phyloP scores from a whole-genome alignment of 1,140 invertebrate species.

The Lethrus apterus region DNA sequence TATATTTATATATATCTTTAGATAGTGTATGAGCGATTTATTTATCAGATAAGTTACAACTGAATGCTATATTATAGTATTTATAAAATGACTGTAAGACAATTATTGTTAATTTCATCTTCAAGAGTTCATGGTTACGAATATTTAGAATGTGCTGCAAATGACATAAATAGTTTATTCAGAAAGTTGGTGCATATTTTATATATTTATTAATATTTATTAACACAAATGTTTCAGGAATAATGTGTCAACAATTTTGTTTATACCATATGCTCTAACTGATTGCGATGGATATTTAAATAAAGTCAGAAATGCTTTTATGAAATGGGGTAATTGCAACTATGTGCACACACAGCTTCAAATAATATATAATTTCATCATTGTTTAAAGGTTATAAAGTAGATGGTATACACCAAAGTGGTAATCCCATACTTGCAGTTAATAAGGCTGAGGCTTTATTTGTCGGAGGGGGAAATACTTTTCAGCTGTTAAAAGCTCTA shows the following conservation, averaged over 20 bases:
- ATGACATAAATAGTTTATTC: slow-evolving; percentile 55
- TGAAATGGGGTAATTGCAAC: slow-evolving; percentile 55
- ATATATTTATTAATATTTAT: slow-evolving; percentile 17
- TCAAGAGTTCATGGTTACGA: slow-evolving; percentile 59
- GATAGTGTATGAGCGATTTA: no score
- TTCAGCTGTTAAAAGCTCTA: slow-evolving; percentile 61
- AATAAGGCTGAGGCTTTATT: slow-evolving; percentile 50
- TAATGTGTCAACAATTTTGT: slow-evolving; percentile 58
- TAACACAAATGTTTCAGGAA: slow-evolving; percentile 46
- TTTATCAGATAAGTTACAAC: not conserved
- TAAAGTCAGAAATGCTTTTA: slow-evolving; percentile 53
- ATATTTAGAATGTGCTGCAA: slow-evolving; percentile 59
- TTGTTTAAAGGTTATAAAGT: slow-evolving; percentile 46
- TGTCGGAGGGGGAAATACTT: slow-evolving; percentile 78
- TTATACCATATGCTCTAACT: slow-evolving; percentile 68
- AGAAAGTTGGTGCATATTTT: slow-evolving; percentile 45
- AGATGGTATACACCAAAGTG: slow-evolving; percentile 54
- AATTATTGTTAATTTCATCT: slow-evolving; percentile 60
- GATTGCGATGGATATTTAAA: slow-evolving; percentile 60
- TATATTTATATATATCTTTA: no score
- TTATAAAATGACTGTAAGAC: slow-evolving; percentile 27
- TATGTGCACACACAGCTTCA: slow-evolving; percentile 15
- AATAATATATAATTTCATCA: slow-evolving; percentile 18
- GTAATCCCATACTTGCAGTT: slow-evolving; percentile 50
- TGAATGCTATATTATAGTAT: not conserved